Base-by-base conservation (phyloP, 2,888 invertebrate genomes). In the Anticlea derivata region DNA sequence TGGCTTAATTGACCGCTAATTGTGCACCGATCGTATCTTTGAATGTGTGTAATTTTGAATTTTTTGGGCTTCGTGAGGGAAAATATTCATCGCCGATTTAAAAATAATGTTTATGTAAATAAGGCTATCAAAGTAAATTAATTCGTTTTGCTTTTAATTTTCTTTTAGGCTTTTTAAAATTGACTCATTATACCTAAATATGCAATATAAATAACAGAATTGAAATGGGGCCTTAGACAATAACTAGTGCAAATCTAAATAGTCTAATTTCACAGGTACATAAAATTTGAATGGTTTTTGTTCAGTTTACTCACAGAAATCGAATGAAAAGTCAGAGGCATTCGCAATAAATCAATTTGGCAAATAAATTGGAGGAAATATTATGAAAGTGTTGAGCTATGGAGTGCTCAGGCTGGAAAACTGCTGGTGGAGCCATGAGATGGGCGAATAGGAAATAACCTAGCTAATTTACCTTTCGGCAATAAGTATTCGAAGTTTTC, bases 311-410 rank as follows among this genome's bases (percentile, higher is more conserved):
- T 20, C n/a, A 30, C 10, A 33, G 49, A 29, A 53, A 29, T 26
- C 10, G 11, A 49, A 49, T 49, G 41, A 54, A 44, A 53, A 17
- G 17, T 17, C 17, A 17, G 2, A 55, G 33, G 51, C 45, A 45
- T 30, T 46, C 12, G 34, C 48, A 37, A 44, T 54, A 55, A 55
- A 75, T 72, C 66, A 75, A 71, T 70, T 70, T 67, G 66, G 31
- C 34, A 24, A 45, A 49, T 51, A 23, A 52, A 50, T 58, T 46
- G 69, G 65, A 64, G 66, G 69, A 68, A 71, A 65, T n/a, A n/a
- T 64, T 59, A 51, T 33, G 61, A 61, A 66, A 67, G 63, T 67
- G 66, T 58, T 63, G 68, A 60, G 54, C 65, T 56, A 54, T 61
- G 35, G 59, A 63, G 58, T 65, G 60, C 63, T 60, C 64, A 60